Base-by-base conservation (phyloP, 2,888 invertebrate species). In the Caenorhabditis sulstoni region DNA sequence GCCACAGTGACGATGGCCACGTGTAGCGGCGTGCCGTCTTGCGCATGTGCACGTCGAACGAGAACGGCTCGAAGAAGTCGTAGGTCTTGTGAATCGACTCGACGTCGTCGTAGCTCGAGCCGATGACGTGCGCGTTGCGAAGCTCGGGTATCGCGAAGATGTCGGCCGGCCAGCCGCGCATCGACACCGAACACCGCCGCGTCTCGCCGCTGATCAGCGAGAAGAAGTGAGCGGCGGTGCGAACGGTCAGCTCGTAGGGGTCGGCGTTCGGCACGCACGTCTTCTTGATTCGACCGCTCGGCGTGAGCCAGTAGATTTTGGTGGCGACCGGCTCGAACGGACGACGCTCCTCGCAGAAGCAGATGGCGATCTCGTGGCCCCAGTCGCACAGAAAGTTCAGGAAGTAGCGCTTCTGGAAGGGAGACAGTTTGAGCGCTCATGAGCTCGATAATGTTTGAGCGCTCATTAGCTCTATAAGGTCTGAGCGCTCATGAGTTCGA, bases 371-470 rank as follows among this genome's bases (percentile, higher is more conserved):
- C 22, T 70, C 70, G 7, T 70, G 70, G 12, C 53, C 35, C 70
- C 70, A 70, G 14, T 70, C 70, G 52, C 70, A 70, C 3, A 61
- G n/a, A 22, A 70, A 70, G 37, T 70, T 70, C 12, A 70, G 14
- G 39, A 70, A 70, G 47, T 45, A 70, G 16, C 47, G 29, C 22
- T 61, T 70, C 66, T 67, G 44, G 37, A 67, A 49, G 5, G 8
- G 8, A 18, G 16, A n/a, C n/a, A n/a, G n/a, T n/a, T n/a, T n/a
- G n/a, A n/a, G n/a, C n/a, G n/a, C n/a, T n/a, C n/a, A n/a, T n/a
- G n/a, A n/a, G n/a, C n/a, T n/a, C n/a, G n/a, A n/a, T n/a, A n/a
- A n/a, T n/a, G n/a, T n/a, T n/a, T n/a, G n/a, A n/a, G n/a, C n/a
- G n/a, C n/a, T n/a, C n/a, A n/a, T n/a, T n/a, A n/a, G n/a, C n/a